phyloP scores from a whole-genome alignment of 2,888 invertebrate species.

The Micoletzkya japonica region DNA sequence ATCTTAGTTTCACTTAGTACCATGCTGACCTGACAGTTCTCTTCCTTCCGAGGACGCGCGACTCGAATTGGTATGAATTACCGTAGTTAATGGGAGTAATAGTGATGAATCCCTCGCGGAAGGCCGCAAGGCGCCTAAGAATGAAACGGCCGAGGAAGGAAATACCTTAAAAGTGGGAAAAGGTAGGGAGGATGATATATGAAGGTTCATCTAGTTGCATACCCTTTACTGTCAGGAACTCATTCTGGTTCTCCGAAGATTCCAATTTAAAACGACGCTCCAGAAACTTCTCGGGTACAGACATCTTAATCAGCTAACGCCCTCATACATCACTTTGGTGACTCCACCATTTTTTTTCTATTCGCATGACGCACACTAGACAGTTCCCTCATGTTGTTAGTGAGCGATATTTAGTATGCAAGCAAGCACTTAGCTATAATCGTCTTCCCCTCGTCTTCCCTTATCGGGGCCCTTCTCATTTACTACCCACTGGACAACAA shows the following conservation, averaged over 20 bases:
- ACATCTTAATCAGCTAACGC: background rate
- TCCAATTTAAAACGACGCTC: background rate
- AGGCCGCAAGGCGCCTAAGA: background rate
- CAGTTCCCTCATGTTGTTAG: slow-evolving; percentile 20
- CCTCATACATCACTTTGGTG: background rate
- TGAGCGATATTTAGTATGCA: too few species aligned
- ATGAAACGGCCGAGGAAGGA: background rate
- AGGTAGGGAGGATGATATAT: background rate
- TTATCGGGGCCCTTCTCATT: too few species aligned
- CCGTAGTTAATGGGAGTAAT: background rate
- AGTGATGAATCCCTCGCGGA: background rate
- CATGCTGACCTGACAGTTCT: background rate
- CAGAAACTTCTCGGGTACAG: background rate
- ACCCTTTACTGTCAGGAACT: slow-evolving; percentile 6
- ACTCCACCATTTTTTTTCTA: background rate
- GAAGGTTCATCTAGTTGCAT: background rate
- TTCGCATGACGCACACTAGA: background rate
- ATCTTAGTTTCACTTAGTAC: too few species aligned
- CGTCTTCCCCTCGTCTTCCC: too few species aligned
- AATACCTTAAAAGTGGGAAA: background rate
- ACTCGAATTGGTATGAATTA: background rate
- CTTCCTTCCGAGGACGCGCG: slow-evolving; percentile 7
- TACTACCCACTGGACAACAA: too few species aligned
- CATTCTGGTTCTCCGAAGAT: slow-evolving; percentile 11
- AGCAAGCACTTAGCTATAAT: too few species aligned